Percentiles rank a stretch among this genome's conserved stretches.
Conservation (phyloP, 2,113 vertebrate genomes). For the Dicaeum eximium region DNA sequence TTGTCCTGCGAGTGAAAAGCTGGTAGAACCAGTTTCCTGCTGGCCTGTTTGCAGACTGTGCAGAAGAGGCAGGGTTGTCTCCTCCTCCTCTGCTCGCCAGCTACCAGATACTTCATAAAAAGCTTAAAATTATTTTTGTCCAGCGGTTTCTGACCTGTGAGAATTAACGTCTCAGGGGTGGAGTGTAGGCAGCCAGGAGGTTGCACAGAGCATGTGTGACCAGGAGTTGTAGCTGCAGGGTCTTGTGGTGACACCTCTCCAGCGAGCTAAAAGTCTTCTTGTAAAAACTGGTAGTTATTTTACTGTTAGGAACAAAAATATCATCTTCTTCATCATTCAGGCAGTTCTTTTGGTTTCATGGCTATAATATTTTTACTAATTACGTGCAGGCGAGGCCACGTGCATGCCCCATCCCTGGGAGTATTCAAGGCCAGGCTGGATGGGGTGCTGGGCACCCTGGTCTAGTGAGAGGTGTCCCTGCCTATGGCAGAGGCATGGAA, state of each 20-base stretch:
- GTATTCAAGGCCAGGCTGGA: background rate
- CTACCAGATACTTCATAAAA: background rate
- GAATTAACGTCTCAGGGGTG: background rate
- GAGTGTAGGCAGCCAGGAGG: background rate
- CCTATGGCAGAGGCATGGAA: background rate
- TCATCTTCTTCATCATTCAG: background rate
- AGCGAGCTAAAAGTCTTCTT: background rate
- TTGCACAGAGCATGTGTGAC: background rate
- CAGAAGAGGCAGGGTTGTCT: background rate
- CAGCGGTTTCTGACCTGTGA: background rate
- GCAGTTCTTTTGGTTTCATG: background rate
- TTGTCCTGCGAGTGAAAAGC: background rate
- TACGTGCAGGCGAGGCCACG: fast-evolving
- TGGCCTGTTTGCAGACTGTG: background rate
- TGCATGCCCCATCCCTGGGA: background rate
- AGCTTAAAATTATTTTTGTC: background rate
- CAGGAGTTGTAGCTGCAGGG: background rate
- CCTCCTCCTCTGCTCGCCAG: background rate
- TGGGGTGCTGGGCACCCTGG: background rate
- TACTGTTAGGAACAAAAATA: fast-evolving
- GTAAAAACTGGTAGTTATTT: background rate
- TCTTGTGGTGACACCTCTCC: too few species aligned
- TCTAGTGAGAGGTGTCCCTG: background rate
- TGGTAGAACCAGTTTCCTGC: conserved; percentile 26
- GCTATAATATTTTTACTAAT: fast-evolving